Evolutionary conservation across 2,113 vertebrate species (phyloP).

Genomic region (Telmatochromis sp.): DNA sequence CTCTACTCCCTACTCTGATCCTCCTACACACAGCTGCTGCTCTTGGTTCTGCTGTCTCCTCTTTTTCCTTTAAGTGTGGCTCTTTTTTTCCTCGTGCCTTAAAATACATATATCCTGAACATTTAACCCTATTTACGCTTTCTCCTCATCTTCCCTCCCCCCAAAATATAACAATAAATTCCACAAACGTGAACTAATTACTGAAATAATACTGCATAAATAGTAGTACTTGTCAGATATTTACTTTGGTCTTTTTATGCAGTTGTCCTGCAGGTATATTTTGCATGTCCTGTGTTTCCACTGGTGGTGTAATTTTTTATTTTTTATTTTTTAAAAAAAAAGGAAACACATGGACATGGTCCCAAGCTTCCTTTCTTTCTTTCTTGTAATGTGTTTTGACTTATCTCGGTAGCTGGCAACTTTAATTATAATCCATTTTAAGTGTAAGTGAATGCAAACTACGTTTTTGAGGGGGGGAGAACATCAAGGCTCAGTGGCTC

Average conservation of each 20-base stretch:
- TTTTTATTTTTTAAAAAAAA: background rate
- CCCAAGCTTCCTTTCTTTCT: background rate
- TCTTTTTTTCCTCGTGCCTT: background rate
- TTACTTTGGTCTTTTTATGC: background rate
- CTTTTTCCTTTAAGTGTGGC: background rate
- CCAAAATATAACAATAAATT: background rate
- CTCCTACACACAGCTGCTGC: conserved; percentile 61
- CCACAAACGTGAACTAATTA: background rate
- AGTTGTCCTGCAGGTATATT: background rate
- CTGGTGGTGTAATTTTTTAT: background rate
- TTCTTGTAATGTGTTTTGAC: background rate
- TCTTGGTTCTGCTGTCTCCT: conserved; percentile 21
- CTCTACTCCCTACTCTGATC: conserved; percentile 20
- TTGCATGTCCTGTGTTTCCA: background rate
- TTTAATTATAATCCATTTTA: conserved; percentile 7
- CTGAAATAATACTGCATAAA: background rate
- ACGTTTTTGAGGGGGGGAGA: background rate
- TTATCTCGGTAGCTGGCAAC: background rate
- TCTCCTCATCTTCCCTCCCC: background rate
- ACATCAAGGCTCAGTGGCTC: conserved; percentile 2
- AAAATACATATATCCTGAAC: background rate
- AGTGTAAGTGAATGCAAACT: background rate
- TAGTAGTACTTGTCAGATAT: background rate
- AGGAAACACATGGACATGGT: background rate
- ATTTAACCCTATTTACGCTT: background rate